A percentile compares a stretch with the other conserved stretches of the same genome.
Evolutionary conservation across 2,797 vertebrate species (phyloP).

Genomic region (Enteromius trimaculatus): DNA sequence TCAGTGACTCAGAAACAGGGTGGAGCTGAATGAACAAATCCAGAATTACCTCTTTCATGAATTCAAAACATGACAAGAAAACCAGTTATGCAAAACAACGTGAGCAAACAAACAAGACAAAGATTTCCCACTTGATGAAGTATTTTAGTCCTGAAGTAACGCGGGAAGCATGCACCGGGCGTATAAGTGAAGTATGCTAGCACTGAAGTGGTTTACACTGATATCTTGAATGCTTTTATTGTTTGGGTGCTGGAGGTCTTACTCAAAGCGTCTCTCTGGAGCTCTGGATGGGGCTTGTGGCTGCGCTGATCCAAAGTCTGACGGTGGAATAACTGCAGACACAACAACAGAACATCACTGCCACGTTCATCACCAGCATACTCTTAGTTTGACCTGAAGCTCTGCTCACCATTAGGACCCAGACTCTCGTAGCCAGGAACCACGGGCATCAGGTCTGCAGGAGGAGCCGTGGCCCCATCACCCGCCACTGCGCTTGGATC

Average conservation of each 20-base stretch:
- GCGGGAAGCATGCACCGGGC: neutral
- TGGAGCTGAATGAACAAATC: neutral
- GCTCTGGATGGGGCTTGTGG: neutral
- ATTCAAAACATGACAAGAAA: neutral
- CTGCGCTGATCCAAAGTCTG: constrained; percentile 9
- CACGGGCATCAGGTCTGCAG: constrained; percentile 44
- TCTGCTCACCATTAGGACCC: constrained; percentile 24
- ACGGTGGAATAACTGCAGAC: constrained; percentile 47
- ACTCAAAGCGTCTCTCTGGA: constrained; percentile 49
- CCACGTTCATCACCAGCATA: neutral
- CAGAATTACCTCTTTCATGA: neutral
- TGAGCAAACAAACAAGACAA: neutral
- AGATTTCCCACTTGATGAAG: neutral
- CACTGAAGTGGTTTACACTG: neutral
- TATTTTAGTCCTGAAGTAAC: neutral
- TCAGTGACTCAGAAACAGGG: neutral
- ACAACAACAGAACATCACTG: neutral
- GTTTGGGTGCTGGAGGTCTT: constrained; percentile 14
- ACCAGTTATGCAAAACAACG: neutral
- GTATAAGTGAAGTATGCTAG: neutral
- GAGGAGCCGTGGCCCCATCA: constrained; percentile 47
- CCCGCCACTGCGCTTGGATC: neutral
- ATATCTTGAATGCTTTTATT: neutral
- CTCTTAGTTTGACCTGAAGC: neutral
- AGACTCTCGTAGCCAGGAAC: constrained; percentile 53